Evolutionary conservation across 2,888 invertebrate genomes (phyloP), one percentile per base, ranked within the genome.

Genomic region (Drosophila bunnanda): DNA sequence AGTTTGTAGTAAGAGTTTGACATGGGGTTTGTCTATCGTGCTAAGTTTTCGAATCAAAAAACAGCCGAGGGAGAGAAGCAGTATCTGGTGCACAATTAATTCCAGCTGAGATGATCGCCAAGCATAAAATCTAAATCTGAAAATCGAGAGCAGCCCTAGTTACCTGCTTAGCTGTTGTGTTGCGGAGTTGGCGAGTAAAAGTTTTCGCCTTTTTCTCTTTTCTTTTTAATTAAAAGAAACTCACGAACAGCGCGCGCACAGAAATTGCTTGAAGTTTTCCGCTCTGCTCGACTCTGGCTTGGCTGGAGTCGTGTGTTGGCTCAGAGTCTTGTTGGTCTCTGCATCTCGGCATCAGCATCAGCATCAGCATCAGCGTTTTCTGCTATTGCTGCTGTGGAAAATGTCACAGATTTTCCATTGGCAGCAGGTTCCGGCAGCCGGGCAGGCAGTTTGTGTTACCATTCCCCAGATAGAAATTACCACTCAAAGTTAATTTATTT

Each of bases 41-140:
- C 53, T 48, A 61, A 36, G 20, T 50, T 32, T 50, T 41, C 25
- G n/a, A 67, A 52, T 52, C 56, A 38, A 39, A 20, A 38, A 36
- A 43, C 36, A 30, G 52, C 13, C 66, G 20, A 50, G n/a, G 46
- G 50, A 32, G 32, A 15, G 50, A 9, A 20, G 50, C 15, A 32
- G 69, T 32, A 70, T 70, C 70, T 67, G 46, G 67, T 15, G 67
- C 67, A 70, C 67, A 87, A 84, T 84, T 84, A 82, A 77, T 79
- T 82, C 69, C 67, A 56, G 60, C 73, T 65, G 79, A 46, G 76
- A 81, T 85, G 76, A 81, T 85, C 88, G 80, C 80, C 76, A 70
- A 88, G 83, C 85, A 88, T 89, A 76, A 89, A 89, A 80, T 89
- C 88, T 83, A 81, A 83, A 84, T 82, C 85, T 89, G 82, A 89